Evolutionary conservation across 2,888 invertebrate species (phyloP).

Genomic region (Eupithecia subfuscata): DNA sequence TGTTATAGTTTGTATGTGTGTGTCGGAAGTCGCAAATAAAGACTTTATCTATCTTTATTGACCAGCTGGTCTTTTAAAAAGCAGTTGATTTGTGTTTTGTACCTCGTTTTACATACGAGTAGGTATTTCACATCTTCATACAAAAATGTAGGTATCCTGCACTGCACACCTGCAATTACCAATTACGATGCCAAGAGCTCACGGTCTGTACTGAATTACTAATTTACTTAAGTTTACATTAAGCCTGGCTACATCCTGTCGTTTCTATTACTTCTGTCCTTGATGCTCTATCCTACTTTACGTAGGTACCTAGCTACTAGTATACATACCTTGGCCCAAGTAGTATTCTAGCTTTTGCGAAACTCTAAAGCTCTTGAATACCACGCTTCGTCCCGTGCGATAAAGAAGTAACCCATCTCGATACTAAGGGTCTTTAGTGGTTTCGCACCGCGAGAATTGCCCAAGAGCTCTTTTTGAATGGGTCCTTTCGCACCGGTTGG

Average conservation of each 20-base stretch:
- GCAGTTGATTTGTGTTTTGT: not conserved
- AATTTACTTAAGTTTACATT: slow-evolving; percentile 38
- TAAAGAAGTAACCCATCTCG: too few species aligned
- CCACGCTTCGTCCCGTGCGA: too few species aligned
- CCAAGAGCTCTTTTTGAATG: too few species aligned
- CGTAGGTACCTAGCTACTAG: not conserved
- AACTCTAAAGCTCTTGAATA: too few species aligned
- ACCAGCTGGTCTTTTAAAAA: not conserved
- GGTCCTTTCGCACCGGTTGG: too few species aligned
- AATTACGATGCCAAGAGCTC: slow-evolving; percentile 40
- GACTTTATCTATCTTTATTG: not conserved
- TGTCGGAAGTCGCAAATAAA: too few species aligned
- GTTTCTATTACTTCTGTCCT: slow-evolving; percentile 11
- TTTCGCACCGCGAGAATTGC: too few species aligned
- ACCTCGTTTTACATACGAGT: not conserved
- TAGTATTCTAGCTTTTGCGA: too few species aligned
- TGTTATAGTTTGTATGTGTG: too few species aligned
- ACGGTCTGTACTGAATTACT: slow-evolving; percentile 38
- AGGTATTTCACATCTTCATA: not conserved
- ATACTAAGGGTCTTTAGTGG: too few species aligned
- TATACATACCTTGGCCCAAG: not conserved
- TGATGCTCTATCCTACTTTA: slow-evolving; percentile 1
- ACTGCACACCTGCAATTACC: slow-evolving; percentile 38
- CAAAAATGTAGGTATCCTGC: slow-evolving; percentile 32
- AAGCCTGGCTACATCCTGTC: slow-evolving; percentile 36